These are phyloP conservation scores for Sminthurides aquaticus DNA, from an alignment of 2,888 invertebrate species.

Conservation along the genomic window DNA sequence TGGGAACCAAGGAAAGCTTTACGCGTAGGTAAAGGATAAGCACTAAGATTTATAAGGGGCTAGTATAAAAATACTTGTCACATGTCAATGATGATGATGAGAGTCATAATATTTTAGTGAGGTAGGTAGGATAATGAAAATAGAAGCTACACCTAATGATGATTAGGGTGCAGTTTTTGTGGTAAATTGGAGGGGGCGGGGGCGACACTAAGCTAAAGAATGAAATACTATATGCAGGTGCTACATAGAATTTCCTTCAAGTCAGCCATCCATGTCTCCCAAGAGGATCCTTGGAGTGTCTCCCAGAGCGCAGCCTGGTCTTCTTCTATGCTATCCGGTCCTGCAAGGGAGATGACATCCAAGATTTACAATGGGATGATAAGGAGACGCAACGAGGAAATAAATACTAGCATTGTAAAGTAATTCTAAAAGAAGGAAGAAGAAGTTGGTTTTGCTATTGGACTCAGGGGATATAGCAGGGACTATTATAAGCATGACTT, in stretches of 20 bases:
- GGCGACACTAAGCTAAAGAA: slow-evolving; percentile 2
- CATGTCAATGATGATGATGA: slow-evolving; percentile 5
- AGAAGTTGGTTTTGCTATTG: too few relatives aligned
- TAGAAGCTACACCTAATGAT: neutral
- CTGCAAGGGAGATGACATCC: slow-evolving; percentile 3
- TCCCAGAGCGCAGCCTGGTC: too few relatives aligned
- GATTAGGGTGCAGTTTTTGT: neutral
- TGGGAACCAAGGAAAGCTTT: neutral
- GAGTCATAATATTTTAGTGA: slow-evolving; percentile 2
- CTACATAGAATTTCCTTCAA: too few relatives aligned
- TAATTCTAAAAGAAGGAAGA: neutral
- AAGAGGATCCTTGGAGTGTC: too few relatives aligned
- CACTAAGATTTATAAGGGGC: neutral
- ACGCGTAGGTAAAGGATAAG: neutral
- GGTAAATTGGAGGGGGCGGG: neutral
- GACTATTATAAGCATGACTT: too few relatives aligned
- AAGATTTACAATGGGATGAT: slow-evolving; percentile 23
- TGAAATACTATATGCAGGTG: too few relatives aligned
- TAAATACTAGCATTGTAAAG: neutral
- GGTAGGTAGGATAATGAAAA: neutral
- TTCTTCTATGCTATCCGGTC: too few relatives aligned
- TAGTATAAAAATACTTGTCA: neutral
- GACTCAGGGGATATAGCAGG: too few relatives aligned
- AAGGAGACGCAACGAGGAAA: neutral
- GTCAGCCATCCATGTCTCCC: too few relatives aligned